Evolutionary conservation across 2,888 invertebrate species (phyloP), one percentile per base, ranked within the genome.

Genomic region (Criorhina ranunculi): DNA sequence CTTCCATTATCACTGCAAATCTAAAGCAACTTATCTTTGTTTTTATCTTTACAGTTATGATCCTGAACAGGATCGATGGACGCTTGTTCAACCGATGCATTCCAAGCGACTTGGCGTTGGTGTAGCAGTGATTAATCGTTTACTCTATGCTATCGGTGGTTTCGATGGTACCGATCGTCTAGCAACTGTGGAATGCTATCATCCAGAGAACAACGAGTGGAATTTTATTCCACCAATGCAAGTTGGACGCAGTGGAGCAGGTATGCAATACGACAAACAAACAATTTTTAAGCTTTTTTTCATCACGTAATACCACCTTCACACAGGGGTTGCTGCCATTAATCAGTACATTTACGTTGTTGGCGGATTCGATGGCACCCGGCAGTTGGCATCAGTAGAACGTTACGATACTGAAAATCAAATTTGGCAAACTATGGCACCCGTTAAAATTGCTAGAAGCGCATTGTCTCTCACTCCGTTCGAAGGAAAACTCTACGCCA

Each of bases 181-280:
- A 76, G 93, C 93, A 87, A 95, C 96, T 37, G 96, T 95, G 0
- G 98, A 98, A 92, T 97, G 97, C 91, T 98, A 98, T 92, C 97
- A 98, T 91, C 98, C 98, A 0, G 98, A 98, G 92, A 96, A 96
- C 90, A 95, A 98, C 90, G 94, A 95, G 88, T 98, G 98, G 98
- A 95, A 94, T 0, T 94, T 95, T 90, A 94, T 97, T 81, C 94
- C 96, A 12, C 93, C 96, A 0, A 96, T 98, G 96, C 93, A 94
- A 77, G 94, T 94, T 31, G 94, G 95, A 5, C 93, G 98, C 78
- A 97, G 97, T 90, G 98, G 98, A 29, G 96, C 97, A 81, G 98
- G 96, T 95, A 89, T 8, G 2, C 19, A 6, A 33, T 15, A 24
- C 8, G 2, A 6, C 4, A 2, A 51, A 5, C 9, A 9, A 1